Percentiles rank a stretch among this genome's conserved stretches.
These are phyloP conservation scores for Polyploca ridens DNA, from an alignment of 2,888 invertebrate species.

Conservation along the genomic window DNA sequence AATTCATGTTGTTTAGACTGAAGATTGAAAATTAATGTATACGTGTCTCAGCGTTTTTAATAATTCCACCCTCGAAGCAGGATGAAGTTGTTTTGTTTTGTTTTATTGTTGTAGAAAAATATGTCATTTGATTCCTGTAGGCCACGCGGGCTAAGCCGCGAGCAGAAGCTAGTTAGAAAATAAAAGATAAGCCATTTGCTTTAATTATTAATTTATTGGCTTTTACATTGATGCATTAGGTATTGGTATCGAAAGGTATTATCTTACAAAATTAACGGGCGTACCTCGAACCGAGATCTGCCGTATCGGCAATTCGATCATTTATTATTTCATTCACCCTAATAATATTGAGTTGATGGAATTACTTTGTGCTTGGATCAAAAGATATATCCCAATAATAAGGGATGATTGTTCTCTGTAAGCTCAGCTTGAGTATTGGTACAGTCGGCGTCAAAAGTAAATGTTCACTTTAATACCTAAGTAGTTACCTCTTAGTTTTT, in stretches of 20 bases:
- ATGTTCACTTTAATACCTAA: too few species aligned
- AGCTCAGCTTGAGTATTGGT: constrained; percentile 22
- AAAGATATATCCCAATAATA: constrained; percentile 46
- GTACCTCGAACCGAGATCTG: constrained; percentile 9
- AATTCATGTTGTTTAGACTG: too few species aligned
- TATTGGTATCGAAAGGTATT: constrained; percentile 2
- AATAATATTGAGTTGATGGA: constrained; percentile 35
- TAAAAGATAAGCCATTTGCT: too few species aligned
- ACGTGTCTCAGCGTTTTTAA: too few species aligned
- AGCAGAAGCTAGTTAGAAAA: too few species aligned
- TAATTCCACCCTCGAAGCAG: too few species aligned
- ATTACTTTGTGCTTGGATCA: constrained; percentile 39
- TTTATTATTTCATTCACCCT: constrained; percentile 40
- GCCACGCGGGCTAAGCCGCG: too few species aligned
- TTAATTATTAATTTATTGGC: not conserved
- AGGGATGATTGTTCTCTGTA: constrained; percentile 49
- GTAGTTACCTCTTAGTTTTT: too few species aligned
- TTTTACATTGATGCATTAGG: not conserved
- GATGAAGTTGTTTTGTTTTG: too few species aligned
- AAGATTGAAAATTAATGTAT: too few species aligned
- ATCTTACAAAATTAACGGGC: constrained; percentile 10
- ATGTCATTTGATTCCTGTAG: too few species aligned
- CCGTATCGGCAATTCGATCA: constrained; percentile 25
- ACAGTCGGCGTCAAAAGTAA: not conserved
- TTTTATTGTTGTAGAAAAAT: too few species aligned